A percentile compares a stretch with the other conserved stretches of the same genome.
Evolutionary conservation across 2,113 vertebrate genomes (phyloP).

Genomic region (Raja brachyura): DNA sequence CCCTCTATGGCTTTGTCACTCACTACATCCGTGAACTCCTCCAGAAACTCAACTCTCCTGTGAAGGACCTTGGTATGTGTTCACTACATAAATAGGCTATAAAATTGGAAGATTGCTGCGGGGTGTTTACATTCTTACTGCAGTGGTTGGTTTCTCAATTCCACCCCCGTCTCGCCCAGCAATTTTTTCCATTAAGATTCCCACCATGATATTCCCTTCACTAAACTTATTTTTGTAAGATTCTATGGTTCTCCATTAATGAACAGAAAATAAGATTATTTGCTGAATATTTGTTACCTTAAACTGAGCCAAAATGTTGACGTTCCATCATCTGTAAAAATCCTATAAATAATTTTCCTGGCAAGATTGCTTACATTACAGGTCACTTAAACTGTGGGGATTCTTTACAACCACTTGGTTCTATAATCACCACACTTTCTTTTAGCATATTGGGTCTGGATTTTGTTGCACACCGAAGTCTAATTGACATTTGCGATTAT

Average conservation of each 20-base stretch:
- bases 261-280: neutral
- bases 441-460: neutral
- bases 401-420: neutral
- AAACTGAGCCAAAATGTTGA: neutral
- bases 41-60: neutral
- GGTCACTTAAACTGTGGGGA: conserved; percentile 1
- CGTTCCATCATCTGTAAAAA: neutral
- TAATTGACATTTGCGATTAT: conserved; percentile 1
- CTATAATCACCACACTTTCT: neutral
- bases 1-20: no score
- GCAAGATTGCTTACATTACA: conserved; percentile 6
- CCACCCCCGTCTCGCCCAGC: neutral
- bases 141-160: neutral
- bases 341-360: conserved; percentile 19
- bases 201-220: neutral
- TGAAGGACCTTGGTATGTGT: neutral
- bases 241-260: neutral
- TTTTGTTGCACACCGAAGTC: neutral
- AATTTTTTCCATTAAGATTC: neutral
- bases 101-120: no score
- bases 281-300: neutral
- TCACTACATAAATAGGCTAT: no score
- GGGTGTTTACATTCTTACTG: neutral
- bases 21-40: no score
- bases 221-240: neutral